These are phyloP conservation scores for Drosophila athabasca DNA, from an alignment of 1,140 invertebrate species.

Conservation along the genomic window DNA sequence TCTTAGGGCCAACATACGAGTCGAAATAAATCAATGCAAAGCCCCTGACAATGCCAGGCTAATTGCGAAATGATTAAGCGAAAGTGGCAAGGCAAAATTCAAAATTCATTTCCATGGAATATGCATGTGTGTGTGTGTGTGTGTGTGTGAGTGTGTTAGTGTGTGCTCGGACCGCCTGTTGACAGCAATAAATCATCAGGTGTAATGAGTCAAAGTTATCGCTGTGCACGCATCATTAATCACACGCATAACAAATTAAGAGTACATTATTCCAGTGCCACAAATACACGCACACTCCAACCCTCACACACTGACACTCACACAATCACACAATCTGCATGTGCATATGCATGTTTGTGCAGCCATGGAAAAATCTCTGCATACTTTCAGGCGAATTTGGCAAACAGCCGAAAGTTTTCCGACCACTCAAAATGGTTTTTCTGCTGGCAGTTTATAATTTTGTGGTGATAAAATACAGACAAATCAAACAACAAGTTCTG, in stretches of 20 bases:
- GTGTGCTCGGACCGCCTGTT: conserved; percentile 51
- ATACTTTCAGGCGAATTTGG: conserved; percentile 38
- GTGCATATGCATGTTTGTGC: conserved; percentile 1
- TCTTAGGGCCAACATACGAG: conserved; percentile 20
- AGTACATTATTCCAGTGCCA: conserved; percentile 74
- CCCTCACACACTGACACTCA: conserved; percentile 6
- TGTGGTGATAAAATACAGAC: too few species aligned
- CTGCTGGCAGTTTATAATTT: too few species aligned
- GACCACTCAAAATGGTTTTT: too few species aligned
- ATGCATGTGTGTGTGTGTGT: conserved; percentile 4
- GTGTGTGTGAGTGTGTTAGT: conserved; percentile 20
- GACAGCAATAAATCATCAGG: conserved; percentile 74
- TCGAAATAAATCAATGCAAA: conserved; percentile 42
- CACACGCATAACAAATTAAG: conserved; percentile 74
- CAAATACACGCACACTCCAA: conserved; percentile 17
- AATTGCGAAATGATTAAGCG: conserved; percentile 69
- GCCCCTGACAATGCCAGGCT: conserved; percentile 44
- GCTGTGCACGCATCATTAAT: conserved; percentile 71
- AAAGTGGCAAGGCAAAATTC: conserved; percentile 58
- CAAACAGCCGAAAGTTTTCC: too few species aligned
- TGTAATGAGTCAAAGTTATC: conserved; percentile 75
- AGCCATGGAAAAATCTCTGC: conserved; percentile 10
- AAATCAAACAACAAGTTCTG: too few species aligned
- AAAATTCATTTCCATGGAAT: conserved; percentile 38
- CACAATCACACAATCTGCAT: background rate